Base-by-base conservation (phyloP, 2,113 vertebrate species). In the Microtus pennsylvanicus region DNA sequence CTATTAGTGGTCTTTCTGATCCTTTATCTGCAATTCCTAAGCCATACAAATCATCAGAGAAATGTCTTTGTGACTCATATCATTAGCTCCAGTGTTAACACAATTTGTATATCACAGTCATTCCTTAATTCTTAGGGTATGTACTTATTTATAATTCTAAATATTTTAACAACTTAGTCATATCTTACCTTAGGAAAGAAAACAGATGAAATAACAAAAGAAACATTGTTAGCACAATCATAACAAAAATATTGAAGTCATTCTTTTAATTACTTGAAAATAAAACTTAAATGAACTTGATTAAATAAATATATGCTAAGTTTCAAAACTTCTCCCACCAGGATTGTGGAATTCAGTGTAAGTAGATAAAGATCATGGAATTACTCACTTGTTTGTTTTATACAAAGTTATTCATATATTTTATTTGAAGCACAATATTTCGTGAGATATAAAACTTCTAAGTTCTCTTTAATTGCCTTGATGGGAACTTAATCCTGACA, bases 181-280 rank as follows among this genome's bases (percentile, higher is more conserved):
- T 70, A 78, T 89, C 16, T 13, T 45, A 38, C 5, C 47, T 55
- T 55, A 7, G 3, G 82, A 77, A 92, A 52, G 22, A 94, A 96
- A 95, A 72, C 70, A 81, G 47, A 6, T 67, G 0, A 55, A 88
- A 50, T 58, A 82, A 14, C 85, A 55, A 80, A 92, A 86, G 3
- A 81, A 22, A 88, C 2, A 63, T 30, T 7, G 0, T 30, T 28
- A 74, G 1, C 30, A 38, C 13, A 63, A 1, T 38, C 52, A 70
- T 14, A 96, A 42, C 50, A 89, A 91, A 93, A 14, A 0, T 92
- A 74, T 70, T 1, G 70, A 87, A 78, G 17, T 6, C 7, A 74
- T 55, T 22, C 50, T 2, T 69, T 0, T 14, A 88, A 90, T 94
- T 61, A 55, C 7, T 96, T 78, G 75, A 63, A 97, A 89, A 69